These are phyloP conservation scores for Ophthalmolycus amberensis DNA, from an alignment of 2,113 vertebrate species.

Conservation along the genomic window DNA sequence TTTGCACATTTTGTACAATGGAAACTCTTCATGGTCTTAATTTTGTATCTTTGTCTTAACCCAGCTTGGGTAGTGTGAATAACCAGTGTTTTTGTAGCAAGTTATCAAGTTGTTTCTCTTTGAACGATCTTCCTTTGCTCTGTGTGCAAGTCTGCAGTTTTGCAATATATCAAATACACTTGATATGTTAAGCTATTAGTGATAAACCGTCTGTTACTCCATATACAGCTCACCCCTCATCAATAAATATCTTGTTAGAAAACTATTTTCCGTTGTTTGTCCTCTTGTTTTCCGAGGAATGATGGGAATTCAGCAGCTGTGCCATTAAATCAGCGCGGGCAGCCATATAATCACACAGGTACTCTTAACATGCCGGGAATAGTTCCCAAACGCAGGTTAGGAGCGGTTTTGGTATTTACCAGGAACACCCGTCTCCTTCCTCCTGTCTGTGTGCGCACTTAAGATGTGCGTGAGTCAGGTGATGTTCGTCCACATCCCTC, in stretches of 20 bases:
- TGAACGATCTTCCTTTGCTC: slow-evolving; percentile 22
- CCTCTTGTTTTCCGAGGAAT: slow-evolving; percentile 25
- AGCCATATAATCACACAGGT: slow-evolving; percentile 61
- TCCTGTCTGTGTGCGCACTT: slow-evolving; percentile 4
- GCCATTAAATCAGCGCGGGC: slow-evolving; percentile 33
- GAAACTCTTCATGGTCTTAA: slow-evolving; percentile 72
- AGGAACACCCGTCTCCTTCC: slow-evolving; percentile 44
- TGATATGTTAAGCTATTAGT: slow-evolving; percentile 51
- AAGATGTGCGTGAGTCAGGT: slow-evolving; percentile 20
- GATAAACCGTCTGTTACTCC: slow-evolving; percentile 55
- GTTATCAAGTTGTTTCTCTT: slow-evolving; percentile 28
- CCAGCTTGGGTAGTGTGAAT: slow-evolving; percentile 60
- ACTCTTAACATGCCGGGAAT: slow-evolving; percentile 51
- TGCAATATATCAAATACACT: slow-evolving; percentile 23
- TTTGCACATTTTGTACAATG: slow-evolving; percentile 80
- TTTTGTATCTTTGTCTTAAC: slow-evolving; percentile 70
- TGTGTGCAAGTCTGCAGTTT: slow-evolving; percentile 41
- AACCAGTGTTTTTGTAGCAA: slow-evolving; percentile 73
- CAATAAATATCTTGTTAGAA: slow-evolving; percentile 70
- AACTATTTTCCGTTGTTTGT: not conserved
- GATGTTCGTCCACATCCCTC: slow-evolving; percentile 5
- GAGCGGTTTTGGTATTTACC: slow-evolving; percentile 50
- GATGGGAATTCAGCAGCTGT: slow-evolving; percentile 54
- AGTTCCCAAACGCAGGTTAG: slow-evolving; percentile 53
- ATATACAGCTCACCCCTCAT: slow-evolving; percentile 35